These are phyloP conservation scores for Melanerpes aurifrons DNA, from an alignment of 2,113 vertebrate genomes.

Conservation along the genomic window DNA sequence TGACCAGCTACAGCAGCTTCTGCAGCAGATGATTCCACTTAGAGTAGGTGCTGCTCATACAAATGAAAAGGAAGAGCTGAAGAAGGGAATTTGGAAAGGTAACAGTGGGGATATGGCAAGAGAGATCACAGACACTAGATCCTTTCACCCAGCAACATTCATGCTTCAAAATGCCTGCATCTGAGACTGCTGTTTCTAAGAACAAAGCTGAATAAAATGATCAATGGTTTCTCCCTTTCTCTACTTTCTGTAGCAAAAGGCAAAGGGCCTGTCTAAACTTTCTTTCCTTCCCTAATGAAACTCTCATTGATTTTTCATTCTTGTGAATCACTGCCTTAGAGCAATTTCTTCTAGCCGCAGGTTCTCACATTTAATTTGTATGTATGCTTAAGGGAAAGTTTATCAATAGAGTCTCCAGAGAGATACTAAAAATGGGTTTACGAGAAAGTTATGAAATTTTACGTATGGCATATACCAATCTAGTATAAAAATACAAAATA, in stretches of 20 bases:
- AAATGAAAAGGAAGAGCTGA: background rate
- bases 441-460: slow-evolving; percentile 66
- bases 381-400: slow-evolving; percentile 77
- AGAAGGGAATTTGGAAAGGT: background rate
- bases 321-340: slow-evolving; percentile 83
- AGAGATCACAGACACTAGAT: background rate
- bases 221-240: background rate
- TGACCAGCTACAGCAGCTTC: background rate
- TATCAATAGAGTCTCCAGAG: slow-evolving; percentile 75
- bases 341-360: slow-evolving; percentile 78
- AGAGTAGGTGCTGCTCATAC: background rate
- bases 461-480: slow-evolving; percentile 55
- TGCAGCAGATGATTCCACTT: background rate
- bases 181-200: slow-evolving; percentile 8
- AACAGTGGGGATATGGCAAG: background rate
- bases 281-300: slow-evolving; percentile 82
- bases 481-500: slow-evolving; percentile 2
- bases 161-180: background rate
- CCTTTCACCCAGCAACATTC: background rate
- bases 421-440: slow-evolving; percentile 61
- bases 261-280: slow-evolving; percentile 68
- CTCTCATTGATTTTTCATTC: slow-evolving; percentile 88
- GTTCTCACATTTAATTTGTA: slow-evolving; percentile 87
- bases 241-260: slow-evolving; percentile 58
- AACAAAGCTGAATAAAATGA: slow-evolving; percentile 44